Base-by-base conservation (phyloP, 2,888 invertebrate genomes). In the Andrena marginata region DNA sequence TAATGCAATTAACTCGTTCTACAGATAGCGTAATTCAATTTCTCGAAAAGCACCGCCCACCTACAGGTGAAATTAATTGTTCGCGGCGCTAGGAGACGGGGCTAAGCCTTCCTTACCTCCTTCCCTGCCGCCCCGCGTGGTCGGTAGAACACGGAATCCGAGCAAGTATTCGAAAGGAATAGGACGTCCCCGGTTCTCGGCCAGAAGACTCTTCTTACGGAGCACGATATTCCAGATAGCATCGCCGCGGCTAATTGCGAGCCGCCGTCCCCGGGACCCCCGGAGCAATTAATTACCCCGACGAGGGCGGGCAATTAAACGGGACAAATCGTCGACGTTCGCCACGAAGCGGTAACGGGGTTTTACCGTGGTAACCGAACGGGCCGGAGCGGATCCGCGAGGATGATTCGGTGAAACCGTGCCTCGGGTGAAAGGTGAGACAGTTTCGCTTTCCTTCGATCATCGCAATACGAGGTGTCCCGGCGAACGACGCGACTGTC, bases 1-100 rank as follows among this genome's bases (percentile, higher is more conserved):
- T 92, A 91, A 92, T 89, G 88, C 90, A 89, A 92, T 91, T 92
- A 91, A 88, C 90, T 86, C 81, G 87, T 87, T 80, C 79, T 63
- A 64, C 82, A 77, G 85, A 85, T 85, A 85, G 82, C 80, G 88
- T 89, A 86, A 91, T 91, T 90, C 90, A 91, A 91, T 91, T 90
- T 89, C 87, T 76, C 71, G 60, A 77, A 62, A 77, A 82, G 74
- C 77, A 59, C 77, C 59, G 65, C 78, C 63, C 75, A 69, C 56
- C 71, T 79, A 77, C 85, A 85, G 88, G 87, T 87, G 89, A 84
- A 87, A 90, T 88, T 91, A 91, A 90, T 91, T 87, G 87, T 64
- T 65, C 64, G 80, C 70, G 84, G 67, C 77, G 59, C 67, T 62
- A 35, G 26, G 68, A 54, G 73, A 26, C 35, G 29, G 69, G 54